These are phyloP conservation scores for Nothobranchius kuhntae DNA, from an alignment of 2,113 vertebrate genomes.

Conservation along the genomic window DNA sequence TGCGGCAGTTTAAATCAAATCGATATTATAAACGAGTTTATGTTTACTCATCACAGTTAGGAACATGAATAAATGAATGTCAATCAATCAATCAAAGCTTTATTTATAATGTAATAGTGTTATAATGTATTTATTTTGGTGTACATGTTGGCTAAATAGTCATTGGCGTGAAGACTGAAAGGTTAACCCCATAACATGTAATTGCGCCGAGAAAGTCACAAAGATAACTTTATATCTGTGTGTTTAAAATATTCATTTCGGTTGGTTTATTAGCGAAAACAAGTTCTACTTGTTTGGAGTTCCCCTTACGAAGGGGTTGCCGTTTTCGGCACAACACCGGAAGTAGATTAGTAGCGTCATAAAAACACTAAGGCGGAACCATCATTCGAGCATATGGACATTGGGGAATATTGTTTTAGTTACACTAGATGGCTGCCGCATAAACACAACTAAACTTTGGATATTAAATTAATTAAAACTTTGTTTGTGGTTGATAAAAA, in stretches of 20 bases:
- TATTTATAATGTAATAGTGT: no score
- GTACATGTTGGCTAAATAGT: no score
- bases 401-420: constrained; percentile 6
- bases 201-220: no score
- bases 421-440: neutral
- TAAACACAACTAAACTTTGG: neutral
- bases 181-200: no score
- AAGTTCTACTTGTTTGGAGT: neutral
- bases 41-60: no score
- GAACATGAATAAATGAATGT: no score
- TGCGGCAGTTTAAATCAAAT: no score
- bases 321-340: neutral
- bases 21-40: no score
- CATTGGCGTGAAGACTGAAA: no score
- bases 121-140: no score
- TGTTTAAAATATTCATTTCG: neutral
- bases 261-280: neutral
- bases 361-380: constrained; percentile 40
- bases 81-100: no score
- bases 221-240: no score
- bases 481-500: neutral
- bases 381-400: neutral
- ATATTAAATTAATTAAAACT: neutral
- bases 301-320: neutral
- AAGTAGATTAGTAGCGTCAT: neutral